Evolutionary conservation across 2,888 invertebrate species (phyloP).

Genomic region (Spilosoma lubricipeda): DNA sequence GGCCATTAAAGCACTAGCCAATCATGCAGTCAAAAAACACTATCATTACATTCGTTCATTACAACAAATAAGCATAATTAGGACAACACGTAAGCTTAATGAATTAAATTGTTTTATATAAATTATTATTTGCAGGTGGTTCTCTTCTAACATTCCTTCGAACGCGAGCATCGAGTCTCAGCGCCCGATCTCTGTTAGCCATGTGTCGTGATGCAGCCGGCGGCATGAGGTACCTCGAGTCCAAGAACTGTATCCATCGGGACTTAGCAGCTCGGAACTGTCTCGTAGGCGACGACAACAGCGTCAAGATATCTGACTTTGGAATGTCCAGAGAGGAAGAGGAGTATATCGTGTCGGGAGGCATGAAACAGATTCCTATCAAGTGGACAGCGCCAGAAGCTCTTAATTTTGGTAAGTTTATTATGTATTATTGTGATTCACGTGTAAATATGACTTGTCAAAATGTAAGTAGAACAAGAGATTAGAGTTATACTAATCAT

Average conservation of each 20-base stretch:
- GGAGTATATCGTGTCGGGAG: constrained; percentile 98
- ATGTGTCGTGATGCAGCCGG: constrained; percentile 98
- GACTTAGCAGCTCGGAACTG: constrained; percentile 98
- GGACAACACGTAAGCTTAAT: not conserved
- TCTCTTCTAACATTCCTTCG: constrained; percentile 95
- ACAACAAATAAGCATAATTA: not conserved
- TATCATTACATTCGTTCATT: not conserved
- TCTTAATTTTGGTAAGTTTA: constrained; percentile 92
- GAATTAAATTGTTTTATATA: not conserved
- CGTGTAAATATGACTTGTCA: no score
- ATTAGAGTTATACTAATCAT: no score
- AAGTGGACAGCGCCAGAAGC: constrained; percentile 99
- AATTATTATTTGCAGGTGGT: constrained; percentile 88
- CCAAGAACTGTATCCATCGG: constrained; percentile 97
- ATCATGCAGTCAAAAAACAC: no score
- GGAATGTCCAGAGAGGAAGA: constrained; percentile 99
- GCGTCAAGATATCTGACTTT: constrained; percentile 98
- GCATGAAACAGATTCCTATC: constrained; percentile 99
- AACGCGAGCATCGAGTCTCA: constrained; percentile 89
- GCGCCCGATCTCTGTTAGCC: constrained; percentile 89
- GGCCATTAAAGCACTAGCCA: no score
- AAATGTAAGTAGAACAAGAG: no score
- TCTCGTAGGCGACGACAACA: constrained; percentile 93
- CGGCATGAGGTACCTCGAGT: constrained; percentile 97
- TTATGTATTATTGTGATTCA: not conserved